Evolutionary conservation across 2,888 invertebrate species (phyloP).

Genomic region (Hydriomena furcata): DNA sequence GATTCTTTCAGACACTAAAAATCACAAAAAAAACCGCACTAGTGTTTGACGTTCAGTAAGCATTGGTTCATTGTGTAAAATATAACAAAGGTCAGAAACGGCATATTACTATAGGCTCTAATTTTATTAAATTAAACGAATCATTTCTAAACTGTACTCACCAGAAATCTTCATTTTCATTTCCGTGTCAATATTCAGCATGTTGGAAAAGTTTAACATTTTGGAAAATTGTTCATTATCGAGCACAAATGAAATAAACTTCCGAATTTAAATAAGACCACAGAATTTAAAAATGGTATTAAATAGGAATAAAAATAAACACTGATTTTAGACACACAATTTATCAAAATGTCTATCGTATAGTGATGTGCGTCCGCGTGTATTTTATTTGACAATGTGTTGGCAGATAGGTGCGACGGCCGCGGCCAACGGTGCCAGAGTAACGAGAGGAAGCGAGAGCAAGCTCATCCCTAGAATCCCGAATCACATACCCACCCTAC

Average conservation of each 20-base stretch:
- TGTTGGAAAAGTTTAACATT: slow-evolving; percentile 38
- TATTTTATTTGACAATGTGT: slow-evolving; percentile 51
- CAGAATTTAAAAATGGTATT: not conserved
- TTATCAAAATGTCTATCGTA: not conserved
- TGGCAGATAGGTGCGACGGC: slow-evolving; percentile 65
- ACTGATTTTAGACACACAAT: slow-evolving; percentile 21
- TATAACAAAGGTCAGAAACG: too few relatives aligned
- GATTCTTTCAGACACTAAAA: too few relatives aligned
- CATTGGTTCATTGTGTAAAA: too few relatives aligned
- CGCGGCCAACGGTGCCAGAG: slow-evolving; percentile 76
- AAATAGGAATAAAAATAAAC: not conserved
- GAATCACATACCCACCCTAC: slow-evolving; percentile 76
- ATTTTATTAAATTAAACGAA: too few relatives aligned
- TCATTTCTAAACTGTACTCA: slow-evolving; percentile 53
- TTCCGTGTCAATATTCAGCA: slow-evolving; percentile 58
- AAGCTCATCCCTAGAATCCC: slow-evolving; percentile 84
- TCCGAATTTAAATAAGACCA: slow-evolving; percentile 2
- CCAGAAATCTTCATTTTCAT: slow-evolving; percentile 78
- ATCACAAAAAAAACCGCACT: too few relatives aligned
- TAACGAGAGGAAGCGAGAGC: slow-evolving; percentile 81
- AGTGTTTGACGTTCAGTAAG: too few relatives aligned
- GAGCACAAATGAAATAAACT: slow-evolving; percentile 4
- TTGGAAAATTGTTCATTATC: slow-evolving; percentile 23
- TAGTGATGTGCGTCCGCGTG: slow-evolving; percentile 37
- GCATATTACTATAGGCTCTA: too few relatives aligned